These are phyloP conservation scores for Drosophila equinoxialis DNA, from an alignment of 1,140 invertebrate species.

Conservation along the genomic window DNA sequence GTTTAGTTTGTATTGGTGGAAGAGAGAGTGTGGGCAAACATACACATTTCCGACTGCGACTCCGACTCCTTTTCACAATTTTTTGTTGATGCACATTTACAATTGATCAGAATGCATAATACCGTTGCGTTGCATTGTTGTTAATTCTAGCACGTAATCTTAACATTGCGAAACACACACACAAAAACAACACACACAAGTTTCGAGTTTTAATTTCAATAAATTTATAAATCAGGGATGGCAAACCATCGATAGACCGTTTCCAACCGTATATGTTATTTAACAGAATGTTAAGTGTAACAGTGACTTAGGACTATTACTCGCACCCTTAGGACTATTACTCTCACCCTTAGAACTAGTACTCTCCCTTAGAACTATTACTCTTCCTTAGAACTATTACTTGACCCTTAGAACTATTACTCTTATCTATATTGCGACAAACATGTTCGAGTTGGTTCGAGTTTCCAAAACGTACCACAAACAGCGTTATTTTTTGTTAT, in stretches of 20 bases:
- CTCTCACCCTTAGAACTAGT: too few relatives aligned
- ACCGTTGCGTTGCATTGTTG: conserved; percentile 22
- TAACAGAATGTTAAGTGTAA: too few relatives aligned
- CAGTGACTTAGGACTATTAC: too few relatives aligned
- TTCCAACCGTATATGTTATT: too few relatives aligned
- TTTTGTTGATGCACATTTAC: conserved; percentile 10
- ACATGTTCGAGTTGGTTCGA: background rate
- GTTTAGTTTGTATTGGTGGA: conserved; percentile 16
- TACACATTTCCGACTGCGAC: conserved; percentile 31
- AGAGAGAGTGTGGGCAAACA: conserved; percentile 24
- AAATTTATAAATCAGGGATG: background rate
- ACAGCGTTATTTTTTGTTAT: background rate
- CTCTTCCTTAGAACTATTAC: too few relatives aligned
- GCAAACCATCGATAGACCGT: too few relatives aligned
- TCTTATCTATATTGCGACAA: background rate
- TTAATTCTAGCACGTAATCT: conserved; percentile 29
- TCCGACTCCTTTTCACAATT: conserved; percentile 20
- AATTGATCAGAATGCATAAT: conserved; percentile 50
- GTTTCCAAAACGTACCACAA: background rate
- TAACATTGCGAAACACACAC: conserved; percentile 45
- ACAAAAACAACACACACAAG: conserved; percentile 27
- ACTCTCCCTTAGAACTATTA: too few relatives aligned
- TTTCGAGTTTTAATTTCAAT: conserved; percentile 53
- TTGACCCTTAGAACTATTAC: too few relatives aligned
- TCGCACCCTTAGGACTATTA: too few relatives aligned